Conservation (phyloP, 2,113 vertebrate genomes). For the Aptenodytes forsteri region DNA sequence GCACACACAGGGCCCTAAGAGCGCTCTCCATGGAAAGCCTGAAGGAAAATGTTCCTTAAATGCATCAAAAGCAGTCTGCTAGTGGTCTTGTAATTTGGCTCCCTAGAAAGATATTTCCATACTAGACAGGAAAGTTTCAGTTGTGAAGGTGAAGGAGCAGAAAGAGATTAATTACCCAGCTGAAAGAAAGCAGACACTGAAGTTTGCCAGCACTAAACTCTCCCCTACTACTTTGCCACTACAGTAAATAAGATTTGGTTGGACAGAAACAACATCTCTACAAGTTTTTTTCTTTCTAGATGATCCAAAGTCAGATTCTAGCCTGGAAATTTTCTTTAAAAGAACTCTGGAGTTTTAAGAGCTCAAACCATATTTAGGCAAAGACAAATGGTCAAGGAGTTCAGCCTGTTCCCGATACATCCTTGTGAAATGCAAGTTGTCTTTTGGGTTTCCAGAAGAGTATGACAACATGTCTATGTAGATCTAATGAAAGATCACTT, state of each 20-base stretch:
- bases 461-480: fast-evolving
- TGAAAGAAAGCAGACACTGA: background rate
- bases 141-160: background rate
- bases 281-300: background rate
- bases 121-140: background rate
- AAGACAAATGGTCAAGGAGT: background rate
- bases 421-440: background rate
- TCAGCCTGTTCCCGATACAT: background rate
- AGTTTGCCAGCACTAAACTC: background rate
- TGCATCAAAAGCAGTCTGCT: background rate
- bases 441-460: background rate
- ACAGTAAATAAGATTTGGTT: background rate
- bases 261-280: background rate
- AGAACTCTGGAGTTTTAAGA: background rate
- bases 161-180: background rate
- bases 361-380: background rate
- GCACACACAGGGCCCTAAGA: background rate
- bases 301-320: background rate
- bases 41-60: background rate
- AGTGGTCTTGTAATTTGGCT: background rate
- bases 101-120: background rate
- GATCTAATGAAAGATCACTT: background rate
- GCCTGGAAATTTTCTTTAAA: background rate
- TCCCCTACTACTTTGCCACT: background rate
- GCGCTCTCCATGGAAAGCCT: background rate